These are phyloP conservation scores for Lithophane leautieri DNA, from an alignment of 2,888 invertebrate species.

Conservation along the genomic window DNA sequence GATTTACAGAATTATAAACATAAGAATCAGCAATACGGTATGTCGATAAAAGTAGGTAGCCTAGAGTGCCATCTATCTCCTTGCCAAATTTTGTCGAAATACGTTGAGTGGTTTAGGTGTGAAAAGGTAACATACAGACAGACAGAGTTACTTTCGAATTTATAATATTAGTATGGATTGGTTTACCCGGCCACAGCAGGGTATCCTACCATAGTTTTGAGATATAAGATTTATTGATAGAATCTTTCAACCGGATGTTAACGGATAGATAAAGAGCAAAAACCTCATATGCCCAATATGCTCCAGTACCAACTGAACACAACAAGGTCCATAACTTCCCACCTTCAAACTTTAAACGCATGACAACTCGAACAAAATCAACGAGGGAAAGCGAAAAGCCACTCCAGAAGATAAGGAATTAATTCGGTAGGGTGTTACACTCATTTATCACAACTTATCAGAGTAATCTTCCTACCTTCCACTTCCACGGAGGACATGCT, in stretches of 20 bases:
- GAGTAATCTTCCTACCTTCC: constrained; percentile 48
- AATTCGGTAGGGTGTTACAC: constrained; percentile 56
- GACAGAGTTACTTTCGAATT: too few relatives aligned
- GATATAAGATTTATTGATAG: too few relatives aligned
- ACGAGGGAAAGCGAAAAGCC: constrained; percentile 34
- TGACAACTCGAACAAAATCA: constrained; percentile 42
- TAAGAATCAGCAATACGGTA: too few relatives aligned
- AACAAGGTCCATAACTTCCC: constrained; percentile 14
- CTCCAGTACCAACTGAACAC: background rate
- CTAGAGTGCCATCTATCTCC: too few relatives aligned
- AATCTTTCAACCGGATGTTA: background rate
- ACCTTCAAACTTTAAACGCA: constrained; percentile 11
- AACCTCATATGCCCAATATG: background rate
- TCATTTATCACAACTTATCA: constrained; percentile 64
- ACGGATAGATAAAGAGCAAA: background rate
- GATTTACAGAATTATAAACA: too few relatives aligned
- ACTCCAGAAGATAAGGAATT: constrained; percentile 52
- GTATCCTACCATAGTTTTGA: background rate
- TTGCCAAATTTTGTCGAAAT: too few relatives aligned
- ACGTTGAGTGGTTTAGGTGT: too few relatives aligned
- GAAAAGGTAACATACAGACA: too few relatives aligned
- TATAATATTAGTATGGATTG: too few relatives aligned
- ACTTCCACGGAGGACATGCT: constrained; percentile 24
- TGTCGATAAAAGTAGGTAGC: too few relatives aligned
- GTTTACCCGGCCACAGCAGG: too few relatives aligned